phyloP scores from a whole-genome alignment of 2,797 vertebrate genomes.

The Toxotes lorentzi region DNA sequence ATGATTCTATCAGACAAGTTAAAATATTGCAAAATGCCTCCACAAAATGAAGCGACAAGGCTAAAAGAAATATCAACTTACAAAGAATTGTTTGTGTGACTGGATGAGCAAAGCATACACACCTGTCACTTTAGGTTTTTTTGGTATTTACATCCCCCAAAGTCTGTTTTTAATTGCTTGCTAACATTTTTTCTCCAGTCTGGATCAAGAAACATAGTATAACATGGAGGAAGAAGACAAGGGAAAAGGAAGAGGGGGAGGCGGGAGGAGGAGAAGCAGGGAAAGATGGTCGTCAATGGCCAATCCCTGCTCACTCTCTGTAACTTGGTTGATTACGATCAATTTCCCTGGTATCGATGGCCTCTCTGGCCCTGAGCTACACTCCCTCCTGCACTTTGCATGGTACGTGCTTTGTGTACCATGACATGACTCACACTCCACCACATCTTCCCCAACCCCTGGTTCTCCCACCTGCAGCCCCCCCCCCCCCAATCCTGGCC shows the following conservation, averaged over 20 bases:
- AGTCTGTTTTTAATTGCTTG: slow-evolving; percentile 33
- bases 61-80: neutral
- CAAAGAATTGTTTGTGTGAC: slow-evolving; percentile 5
- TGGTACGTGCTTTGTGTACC: slow-evolving; percentile 88
- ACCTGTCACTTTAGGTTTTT: neutral
- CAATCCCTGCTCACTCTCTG: slow-evolving; percentile 85
- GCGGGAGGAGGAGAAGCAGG: slow-evolving; percentile 64
- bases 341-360: slow-evolving; percentile 89
- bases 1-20: slow-evolving; percentile 26
- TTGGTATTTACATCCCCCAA: neutral
- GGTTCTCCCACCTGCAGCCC: slow-evolving; percentile 66
- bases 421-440: slow-evolving; percentile 79
- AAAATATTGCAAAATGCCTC: neutral
- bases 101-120: neutral
- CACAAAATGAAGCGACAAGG: slow-evolving; percentile 11
- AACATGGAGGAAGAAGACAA: slow-evolving; percentile 70
- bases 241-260: slow-evolving; percentile 47
- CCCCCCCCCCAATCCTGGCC: slow-evolving; percentile 57
- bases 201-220: slow-evolving; percentile 40
- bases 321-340: slow-evolving; percentile 90
- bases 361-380: slow-evolving; percentile 87
- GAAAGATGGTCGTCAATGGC: slow-evolving; percentile 79
- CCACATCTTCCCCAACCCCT: slow-evolving; percentile 58
- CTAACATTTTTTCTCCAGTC: slow-evolving; percentile 51
- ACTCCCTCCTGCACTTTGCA: slow-evolving; percentile 85